These are phyloP conservation scores for Ceriagrion tenellum DNA, from an alignment of 2,888 invertebrate genomes.

Conservation along the genomic window DNA sequence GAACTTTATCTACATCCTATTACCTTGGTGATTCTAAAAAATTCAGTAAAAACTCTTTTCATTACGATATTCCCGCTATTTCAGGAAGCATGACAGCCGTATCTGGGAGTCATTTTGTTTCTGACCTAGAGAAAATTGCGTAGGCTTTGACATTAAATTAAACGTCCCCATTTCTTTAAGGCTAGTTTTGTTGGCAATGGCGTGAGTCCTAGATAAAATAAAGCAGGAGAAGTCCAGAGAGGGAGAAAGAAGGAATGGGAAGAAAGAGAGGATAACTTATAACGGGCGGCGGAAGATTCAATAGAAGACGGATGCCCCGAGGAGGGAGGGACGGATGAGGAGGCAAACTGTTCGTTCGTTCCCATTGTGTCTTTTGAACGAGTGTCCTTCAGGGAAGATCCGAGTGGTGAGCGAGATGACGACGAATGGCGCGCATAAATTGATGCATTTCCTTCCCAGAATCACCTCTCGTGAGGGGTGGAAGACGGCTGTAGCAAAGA, in stretches of 20 bases:
- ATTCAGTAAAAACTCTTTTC: no score
- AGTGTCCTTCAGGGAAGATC: background rate
- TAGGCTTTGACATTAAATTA: no score
- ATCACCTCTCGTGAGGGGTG: background rate
- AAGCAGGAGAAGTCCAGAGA: background rate
- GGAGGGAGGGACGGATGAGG: no score
- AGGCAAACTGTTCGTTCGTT: background rate
- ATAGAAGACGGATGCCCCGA: background rate
- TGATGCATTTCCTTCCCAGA: conserved; percentile 11
- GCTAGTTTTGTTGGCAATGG: no score
- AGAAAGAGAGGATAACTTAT: background rate
- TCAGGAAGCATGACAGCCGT: no score
- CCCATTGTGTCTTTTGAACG: background rate
- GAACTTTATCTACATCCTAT: no score
- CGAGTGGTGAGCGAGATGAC: background rate
- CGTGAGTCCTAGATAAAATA: no score
- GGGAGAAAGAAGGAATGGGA: background rate
- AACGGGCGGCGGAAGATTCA: background rate
- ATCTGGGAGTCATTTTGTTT: no score
- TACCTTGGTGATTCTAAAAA: no score
- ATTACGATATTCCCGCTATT: no score
- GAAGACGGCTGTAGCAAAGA: background rate
- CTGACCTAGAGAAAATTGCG: background rate
- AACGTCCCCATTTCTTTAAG: no score
- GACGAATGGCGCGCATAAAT: conserved; percentile 16